Evolutionary conservation across 1,140 invertebrate genomes (phyloP).

Genomic region (Glossosoma conforme): DNA sequence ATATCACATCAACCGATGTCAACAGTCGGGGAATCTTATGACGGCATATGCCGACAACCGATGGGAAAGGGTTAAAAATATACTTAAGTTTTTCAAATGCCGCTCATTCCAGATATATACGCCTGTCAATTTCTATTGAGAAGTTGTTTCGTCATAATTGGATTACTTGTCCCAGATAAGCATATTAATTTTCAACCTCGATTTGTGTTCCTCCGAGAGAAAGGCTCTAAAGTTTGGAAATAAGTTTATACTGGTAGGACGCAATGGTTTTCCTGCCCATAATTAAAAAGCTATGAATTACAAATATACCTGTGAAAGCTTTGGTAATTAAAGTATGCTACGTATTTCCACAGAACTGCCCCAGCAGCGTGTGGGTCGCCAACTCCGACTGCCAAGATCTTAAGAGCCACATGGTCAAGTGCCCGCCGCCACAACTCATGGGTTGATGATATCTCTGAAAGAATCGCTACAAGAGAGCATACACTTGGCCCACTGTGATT

Average conservation of each 20-base stretch:
- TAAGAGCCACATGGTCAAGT: conserved; percentile 12
- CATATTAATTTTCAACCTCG: no score
- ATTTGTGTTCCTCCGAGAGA: no score
- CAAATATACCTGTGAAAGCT: background rate
- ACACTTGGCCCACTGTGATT: no score
- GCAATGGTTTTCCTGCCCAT: background rate
- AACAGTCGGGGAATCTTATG: no score
- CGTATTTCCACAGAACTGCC: conserved; percentile 21
- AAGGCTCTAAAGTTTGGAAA: background rate
- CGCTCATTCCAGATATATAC: no score
- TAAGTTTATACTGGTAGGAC: background rate
- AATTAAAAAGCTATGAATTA: background rate
- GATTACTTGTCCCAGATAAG: no score
- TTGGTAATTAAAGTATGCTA: background rate
- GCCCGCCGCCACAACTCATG: background rate
- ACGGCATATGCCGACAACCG: no score
- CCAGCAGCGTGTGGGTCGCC: conserved; percentile 3
- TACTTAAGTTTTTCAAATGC: background rate
- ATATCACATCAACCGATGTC: no score
- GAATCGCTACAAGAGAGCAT: no score
- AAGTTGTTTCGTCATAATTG: no score
- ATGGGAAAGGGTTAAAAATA: background rate
- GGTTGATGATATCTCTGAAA: no score
- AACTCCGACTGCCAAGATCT: conserved; percentile 10
- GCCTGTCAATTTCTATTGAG: no score